Base-by-base conservation (phyloP, 1,140 invertebrate genomes). In the Pseudomyrmex pallidus region DNA sequence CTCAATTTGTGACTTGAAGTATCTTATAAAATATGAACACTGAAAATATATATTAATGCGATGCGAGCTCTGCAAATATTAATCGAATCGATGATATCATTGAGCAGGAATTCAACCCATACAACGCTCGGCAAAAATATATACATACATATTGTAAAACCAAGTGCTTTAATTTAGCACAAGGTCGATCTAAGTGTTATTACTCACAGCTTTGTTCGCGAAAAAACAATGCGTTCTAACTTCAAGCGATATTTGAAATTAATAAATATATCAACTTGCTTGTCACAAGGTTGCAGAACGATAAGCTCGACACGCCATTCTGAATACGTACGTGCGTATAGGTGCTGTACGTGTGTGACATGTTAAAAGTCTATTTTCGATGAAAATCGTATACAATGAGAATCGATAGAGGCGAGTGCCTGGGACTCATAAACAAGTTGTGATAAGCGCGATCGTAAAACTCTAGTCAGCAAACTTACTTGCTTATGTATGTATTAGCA, bases 221-320 rank as follows among this genome's bases (percentile, higher is more conserved):
- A 70, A n/a, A 3, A 13, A 57, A 35, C 35, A 35, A 57, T 13
- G 13, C 20, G 66, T 77, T 68, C 48, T 59, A 25, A 46, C 7
- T 54, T 35, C 8, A 56, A 15, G 54, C 7, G 25, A 44, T 54
- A 48, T 35, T 70, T 59, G 66, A 80, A 70, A 70, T 80, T 80
- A 80, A 80, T 59, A 80, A 80, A 80, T 80, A 80, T 80, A 44
- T 22, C 10, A 59, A 62, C 20, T 56, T 25, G 17, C 44, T 78
- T 44, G 54, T 63, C n/a, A n/a, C 76, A 78, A 78, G 76, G 54
- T 59, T 78, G 20, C 20, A 12, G 20, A 80, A 72, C 54, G 66
- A 70, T 70, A 77, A 77, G 52, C 20, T 10, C 35, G 12, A 67
- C 74, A 72, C 44, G 54, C 54, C 12, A 48, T 61, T 70, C 44